These are phyloP conservation scores for Platalea minor DNA, from an alignment of 2,797 vertebrate species.

Conservation along the genomic window DNA sequence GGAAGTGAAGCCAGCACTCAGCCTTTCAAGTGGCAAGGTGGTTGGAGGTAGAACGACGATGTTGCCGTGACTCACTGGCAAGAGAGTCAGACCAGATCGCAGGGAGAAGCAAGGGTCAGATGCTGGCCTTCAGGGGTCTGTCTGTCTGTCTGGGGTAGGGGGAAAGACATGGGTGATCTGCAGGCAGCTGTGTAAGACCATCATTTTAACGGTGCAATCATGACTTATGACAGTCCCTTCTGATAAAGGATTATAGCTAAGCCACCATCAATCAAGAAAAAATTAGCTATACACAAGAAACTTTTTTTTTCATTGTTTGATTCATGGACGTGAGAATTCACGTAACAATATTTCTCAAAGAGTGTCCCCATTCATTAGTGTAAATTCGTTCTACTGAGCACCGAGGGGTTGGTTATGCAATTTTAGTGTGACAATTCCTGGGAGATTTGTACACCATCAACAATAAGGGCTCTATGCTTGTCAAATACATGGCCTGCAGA, in stretches of 20 bases:
- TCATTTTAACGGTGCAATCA: accelerated
- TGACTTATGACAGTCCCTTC: not conserved
- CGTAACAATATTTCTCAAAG: not conserved
- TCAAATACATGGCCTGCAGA: constrained; percentile 1
- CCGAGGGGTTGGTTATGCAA: not conserved
- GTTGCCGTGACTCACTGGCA: not conserved
- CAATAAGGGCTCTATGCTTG: constrained; percentile 27
- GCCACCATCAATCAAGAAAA: not conserved
- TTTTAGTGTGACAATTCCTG: not conserved
- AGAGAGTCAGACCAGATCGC: accelerated
- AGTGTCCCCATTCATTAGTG: not conserved
- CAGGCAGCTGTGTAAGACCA: not conserved
- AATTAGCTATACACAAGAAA: not conserved
- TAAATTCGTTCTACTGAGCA: not conserved
- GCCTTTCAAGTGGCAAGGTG: not conserved
- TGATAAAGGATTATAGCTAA: not conserved
- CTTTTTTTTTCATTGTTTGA: not conserved
- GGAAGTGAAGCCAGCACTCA: not conserved
- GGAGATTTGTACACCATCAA: not conserved
- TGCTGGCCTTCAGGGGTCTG: not conserved
- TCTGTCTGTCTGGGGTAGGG: not conserved
- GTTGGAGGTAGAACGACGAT: not conserved
- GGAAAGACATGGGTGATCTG: not conserved
- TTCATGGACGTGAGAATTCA: not conserved
- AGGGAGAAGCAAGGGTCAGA: not conserved